Conservation (phyloP, 1,140 invertebrate species). For the Drosophila prosaltans region DNA sequence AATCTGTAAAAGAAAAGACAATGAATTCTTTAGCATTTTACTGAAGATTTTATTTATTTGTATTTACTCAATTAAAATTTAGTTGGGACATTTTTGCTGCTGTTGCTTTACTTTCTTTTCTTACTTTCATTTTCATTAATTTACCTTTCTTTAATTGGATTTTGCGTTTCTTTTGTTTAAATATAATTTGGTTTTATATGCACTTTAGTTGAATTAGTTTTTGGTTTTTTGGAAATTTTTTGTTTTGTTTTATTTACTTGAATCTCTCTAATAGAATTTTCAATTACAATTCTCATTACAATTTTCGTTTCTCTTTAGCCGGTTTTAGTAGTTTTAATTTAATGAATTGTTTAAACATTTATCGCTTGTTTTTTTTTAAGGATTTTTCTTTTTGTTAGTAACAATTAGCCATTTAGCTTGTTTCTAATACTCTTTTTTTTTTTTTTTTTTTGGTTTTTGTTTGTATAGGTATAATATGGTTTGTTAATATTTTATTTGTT, state of each 20-base stretch:
- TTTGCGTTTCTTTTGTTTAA: slow-evolving; percentile 31
- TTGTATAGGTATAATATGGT: slow-evolving; percentile 55
- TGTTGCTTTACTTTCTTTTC: slow-evolving; percentile 40
- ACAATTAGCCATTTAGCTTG: slow-evolving; percentile 49
- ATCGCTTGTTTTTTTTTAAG: slow-evolving; percentile 48
- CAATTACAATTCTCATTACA: slow-evolving; percentile 46
- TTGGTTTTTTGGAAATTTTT: background rate
- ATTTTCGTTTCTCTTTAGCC: background rate
- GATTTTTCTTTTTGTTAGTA: slow-evolving; percentile 41
- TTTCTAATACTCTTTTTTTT: slow-evolving; percentile 38
- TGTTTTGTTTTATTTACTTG: slow-evolving; percentile 44
- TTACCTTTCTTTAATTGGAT: slow-evolving; percentile 35
- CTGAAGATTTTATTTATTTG: slow-evolving; percentile 69
- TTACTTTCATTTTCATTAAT: slow-evolving; percentile 34
- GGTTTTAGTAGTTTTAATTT: slow-evolving; percentile 48
- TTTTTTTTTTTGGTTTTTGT: slow-evolving; percentile 33
- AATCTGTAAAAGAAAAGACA: background rate
- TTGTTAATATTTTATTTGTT: slow-evolving; percentile 38
- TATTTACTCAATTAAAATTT: slow-evolving; percentile 80
- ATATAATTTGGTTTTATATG: slow-evolving; percentile 55
- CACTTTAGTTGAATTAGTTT: slow-evolving; percentile 64
- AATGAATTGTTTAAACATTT: slow-evolving; percentile 75
- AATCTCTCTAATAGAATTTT: slow-evolving; percentile 73
- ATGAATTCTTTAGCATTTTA: slow-evolving; percentile 30
- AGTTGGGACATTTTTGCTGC: slow-evolving; percentile 70